Conservation (phyloP, 2,888 invertebrate genomes). For the Melanargia galathea region DNA sequence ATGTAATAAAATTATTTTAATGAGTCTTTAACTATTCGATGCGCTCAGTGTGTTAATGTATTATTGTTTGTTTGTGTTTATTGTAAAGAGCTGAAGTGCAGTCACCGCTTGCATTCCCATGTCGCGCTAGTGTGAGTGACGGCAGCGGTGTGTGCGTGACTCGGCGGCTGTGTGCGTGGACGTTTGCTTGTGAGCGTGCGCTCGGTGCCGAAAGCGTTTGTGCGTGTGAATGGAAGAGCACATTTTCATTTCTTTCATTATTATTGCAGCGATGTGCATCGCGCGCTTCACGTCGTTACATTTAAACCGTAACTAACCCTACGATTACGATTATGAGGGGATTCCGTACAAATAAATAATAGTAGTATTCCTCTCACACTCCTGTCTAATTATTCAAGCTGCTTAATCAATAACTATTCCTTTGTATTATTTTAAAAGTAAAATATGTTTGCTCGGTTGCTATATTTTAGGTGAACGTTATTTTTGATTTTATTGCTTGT, state of each 20-base stretch:
- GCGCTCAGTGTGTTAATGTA: slow-evolving; percentile 68
- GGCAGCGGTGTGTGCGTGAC: slow-evolving; percentile 38
- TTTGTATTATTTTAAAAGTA: slow-evolving; percentile 15
- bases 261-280: slow-evolving; percentile 81
- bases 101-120: slow-evolving; percentile 81
- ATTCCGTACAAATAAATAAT: slow-evolving; percentile 47
- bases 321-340: slow-evolving; percentile 58
- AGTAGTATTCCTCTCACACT: slow-evolving; percentile 18
- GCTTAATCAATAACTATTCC: too few species aligned
- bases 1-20: slow-evolving; percentile 42
- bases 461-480: slow-evolving; percentile 53
- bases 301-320: slow-evolving; percentile 65
- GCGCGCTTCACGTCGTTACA: slow-evolving; percentile 51
- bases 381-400: slow-evolving; percentile 15
- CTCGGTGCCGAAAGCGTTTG: slow-evolving; percentile 74
- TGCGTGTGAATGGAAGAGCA: slow-evolving; percentile 81
- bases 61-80: slow-evolving; percentile 82
- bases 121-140: slow-evolving; percentile 63
- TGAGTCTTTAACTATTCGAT: slow-evolving; percentile 59
- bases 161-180: slow-evolving; percentile 52
- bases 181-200: slow-evolving; percentile 61
- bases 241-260: slow-evolving; percentile 75
- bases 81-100: slow-evolving; percentile 80
- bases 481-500: slow-evolving; percentile 73
- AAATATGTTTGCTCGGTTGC: slow-evolving; percentile 24